phyloP scores from a whole-genome alignment of 2,113 vertebrate genomes.

The Lonchura striata region DNA sequence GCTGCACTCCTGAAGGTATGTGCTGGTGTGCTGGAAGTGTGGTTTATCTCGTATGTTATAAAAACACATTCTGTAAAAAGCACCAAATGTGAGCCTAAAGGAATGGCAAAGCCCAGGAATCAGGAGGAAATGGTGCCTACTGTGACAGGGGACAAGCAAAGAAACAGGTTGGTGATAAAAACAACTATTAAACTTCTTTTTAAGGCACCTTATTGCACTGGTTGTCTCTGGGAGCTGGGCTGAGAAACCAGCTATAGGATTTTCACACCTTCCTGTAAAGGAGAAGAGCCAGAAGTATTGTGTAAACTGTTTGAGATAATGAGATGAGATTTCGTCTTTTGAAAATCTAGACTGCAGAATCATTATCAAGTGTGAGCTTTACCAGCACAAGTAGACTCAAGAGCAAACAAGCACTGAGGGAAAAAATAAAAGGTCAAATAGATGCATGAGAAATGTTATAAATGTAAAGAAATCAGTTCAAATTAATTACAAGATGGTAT shows the following conservation, averaged over 20 bases:
- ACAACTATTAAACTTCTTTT: not conserved
- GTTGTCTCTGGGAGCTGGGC: not conserved
- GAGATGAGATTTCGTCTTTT: not conserved
- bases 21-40: not conserved
- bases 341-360: not conserved
- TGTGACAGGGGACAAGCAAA: not conserved
- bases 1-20: not conserved
- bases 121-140: not conserved
- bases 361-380: not conserved
- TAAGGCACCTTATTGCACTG: not conserved
- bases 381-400: not conserved
- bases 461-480: not conserved
- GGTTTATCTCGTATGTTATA: not conserved
- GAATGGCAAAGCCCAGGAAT: not conserved
- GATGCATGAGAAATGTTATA: not conserved
- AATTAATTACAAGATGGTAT: not conserved
- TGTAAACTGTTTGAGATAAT: not conserved
- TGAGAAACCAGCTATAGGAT: not conserved
- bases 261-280: not conserved
- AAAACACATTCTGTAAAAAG: not conserved
- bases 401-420: not conserved
- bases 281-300: not conserved
- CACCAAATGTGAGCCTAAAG: not conserved
- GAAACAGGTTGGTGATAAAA: not conserved
- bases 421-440: not conserved